Base-by-base conservation (phyloP, 2,113 vertebrate genomes). In the Microtus pennsylvanicus region DNA sequence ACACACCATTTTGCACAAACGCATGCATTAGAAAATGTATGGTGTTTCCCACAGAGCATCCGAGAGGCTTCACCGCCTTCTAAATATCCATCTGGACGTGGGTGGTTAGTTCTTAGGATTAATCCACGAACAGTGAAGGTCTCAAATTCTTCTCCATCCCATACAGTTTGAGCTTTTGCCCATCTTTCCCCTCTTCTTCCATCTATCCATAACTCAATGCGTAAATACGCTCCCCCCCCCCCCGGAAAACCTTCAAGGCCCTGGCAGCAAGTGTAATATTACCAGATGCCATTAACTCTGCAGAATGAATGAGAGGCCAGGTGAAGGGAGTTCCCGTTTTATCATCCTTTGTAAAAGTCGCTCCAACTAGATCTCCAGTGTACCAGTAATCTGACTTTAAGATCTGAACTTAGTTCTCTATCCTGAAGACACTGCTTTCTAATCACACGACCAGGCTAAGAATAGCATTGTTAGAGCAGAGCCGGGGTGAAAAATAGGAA, bases 11-110 rank as follows among this genome's bases (percentile, higher is more conserved):
- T 97, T 91, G 96, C 97, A 98, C 97, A 95, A 92, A 90, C 93
- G 97, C 96, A 95, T 91, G 97, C 50, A 85, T 98, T 87, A 83
- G 97, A 93, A 98, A 98, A 97, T 69, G 81, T 74, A 97, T 38
- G 87, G 83, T 80, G 75, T 97, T 98, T 97, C 96, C 97, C 90
- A 96, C 80, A 78, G 91, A 98, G 94, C 94, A 98, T 96, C 96
- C 97, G 94, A 78, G 96, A 98, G 97, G 98, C 98, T 98, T 97
- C 97, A 90, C 69, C 1, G 3, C 85, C 97, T 98, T 97, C 97
- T 96, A 98, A 98, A 98, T 97, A 47, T 96, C 98, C 97, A 63
- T 97, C 96, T 87, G 97, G 98, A 96, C 96, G 77, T 97, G 97
- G 85, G 85, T 96, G 98, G 97, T 97, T 98, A 96, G 97, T 74